Evolutionary conservation across 2,113 vertebrate species (phyloP), one percentile per base, ranked within the genome.

Genomic region (Trogon surrucura): DNA sequence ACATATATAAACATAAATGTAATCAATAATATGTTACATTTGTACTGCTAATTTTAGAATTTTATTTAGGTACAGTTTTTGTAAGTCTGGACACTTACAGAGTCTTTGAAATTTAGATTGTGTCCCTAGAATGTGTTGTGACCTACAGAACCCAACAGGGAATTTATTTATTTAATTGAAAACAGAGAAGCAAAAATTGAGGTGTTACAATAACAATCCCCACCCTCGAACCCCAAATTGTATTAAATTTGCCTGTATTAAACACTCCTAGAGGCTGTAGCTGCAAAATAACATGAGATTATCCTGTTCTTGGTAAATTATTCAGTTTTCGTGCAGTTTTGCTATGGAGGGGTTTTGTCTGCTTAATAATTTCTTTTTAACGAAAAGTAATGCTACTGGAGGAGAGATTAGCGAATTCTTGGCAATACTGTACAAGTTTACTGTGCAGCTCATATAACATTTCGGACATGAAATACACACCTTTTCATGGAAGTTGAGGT

Each of bases 151-250:
- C 17, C 32, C 50, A 84, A 61, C 13, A 56, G 34, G 66, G 48
- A 88, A 89, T 92, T 80, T 18, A 70, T 17, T 36, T 47, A 85
- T 94, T 93, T 81, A 60, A 65, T 17, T 91, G 73, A 80, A 95
- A 94, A 85, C 54, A 74, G 77, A 69, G 45, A 83, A 11, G 54
- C 5, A 86, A 72, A 85, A 88, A 84, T 75, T 92, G 47, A 71
- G 22, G 57, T 65, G 11, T 64, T 82, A 64, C 21, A 57, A 58
- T 57, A 71, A 19, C 44, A 78, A 61, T 27, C 8, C 6, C 1
- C 18, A 3, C 12, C 25, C 21, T 13, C 23, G 13, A 22, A 23
- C 45, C 45, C 4, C 9, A 13, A 45, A 4, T 38, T n/a, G 1
- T 48, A 91, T 34, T 30, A 75, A 8, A 77, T 58, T 84, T 72